Evolutionary conservation across 2,888 invertebrate species (phyloP).

Genomic region (Nemoura dubitans): DNA sequence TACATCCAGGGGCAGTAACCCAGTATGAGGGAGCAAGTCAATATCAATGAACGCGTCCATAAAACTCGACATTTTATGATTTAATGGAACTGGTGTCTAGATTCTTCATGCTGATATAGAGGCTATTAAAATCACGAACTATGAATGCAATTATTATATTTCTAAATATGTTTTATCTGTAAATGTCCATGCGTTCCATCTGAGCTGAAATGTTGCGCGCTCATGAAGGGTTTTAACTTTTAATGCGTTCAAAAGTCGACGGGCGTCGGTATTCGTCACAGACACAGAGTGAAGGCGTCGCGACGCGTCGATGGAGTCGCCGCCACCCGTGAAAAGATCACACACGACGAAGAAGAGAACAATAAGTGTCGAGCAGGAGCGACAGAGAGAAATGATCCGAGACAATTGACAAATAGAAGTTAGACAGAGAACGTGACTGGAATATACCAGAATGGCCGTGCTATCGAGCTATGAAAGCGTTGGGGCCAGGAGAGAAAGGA

Average conservation of each 20-base stretch:
- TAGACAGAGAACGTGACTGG: constrained; percentile 7
- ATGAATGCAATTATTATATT: too few species aligned
- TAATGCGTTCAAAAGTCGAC: too few species aligned
- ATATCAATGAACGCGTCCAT: background rate
- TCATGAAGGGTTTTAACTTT: too few species aligned
- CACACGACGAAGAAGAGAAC: constrained; percentile 20
- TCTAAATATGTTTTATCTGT: too few species aligned
- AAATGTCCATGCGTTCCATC: too few species aligned
- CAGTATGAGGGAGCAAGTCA: background rate
- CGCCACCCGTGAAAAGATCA: constrained; percentile 7
- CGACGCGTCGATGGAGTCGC: background rate
- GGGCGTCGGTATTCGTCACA: too few species aligned
- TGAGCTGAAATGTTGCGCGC: too few species aligned
- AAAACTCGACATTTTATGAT: background rate
- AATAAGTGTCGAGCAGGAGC: constrained; percentile 1
- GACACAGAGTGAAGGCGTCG: background rate
- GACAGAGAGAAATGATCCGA: constrained; percentile 25
- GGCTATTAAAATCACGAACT: too few species aligned
- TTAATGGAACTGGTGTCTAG: too few species aligned
- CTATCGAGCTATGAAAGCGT: background rate
- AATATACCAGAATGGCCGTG: background rate
- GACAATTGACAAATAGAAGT: constrained; percentile 31
- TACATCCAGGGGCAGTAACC: background rate
- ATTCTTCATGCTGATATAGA: too few species aligned
- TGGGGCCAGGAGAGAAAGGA: background rate